These are phyloP conservation scores for Polypterus senegalus DNA, from an alignment of 2,113 vertebrate genomes.

Conservation along the genomic window DNA sequence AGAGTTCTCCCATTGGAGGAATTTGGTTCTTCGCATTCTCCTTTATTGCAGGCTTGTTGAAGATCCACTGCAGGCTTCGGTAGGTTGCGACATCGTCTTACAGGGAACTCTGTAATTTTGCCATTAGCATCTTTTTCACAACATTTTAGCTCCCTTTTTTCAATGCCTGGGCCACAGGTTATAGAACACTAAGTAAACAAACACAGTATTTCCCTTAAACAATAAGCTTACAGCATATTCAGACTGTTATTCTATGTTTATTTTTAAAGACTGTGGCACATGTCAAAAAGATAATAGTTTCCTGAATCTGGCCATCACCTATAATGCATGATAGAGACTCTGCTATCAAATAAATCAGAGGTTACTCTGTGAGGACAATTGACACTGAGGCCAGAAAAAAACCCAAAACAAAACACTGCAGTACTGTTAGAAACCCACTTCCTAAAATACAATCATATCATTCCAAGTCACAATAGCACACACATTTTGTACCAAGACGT, in stretches of 20 bases:
- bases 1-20: constrained; percentile 25
- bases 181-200: constrained; percentile 63
- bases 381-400: no score
- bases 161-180: constrained; percentile 69
- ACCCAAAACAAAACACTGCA: no score
- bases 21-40: constrained; percentile 44
- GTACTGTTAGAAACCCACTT: no score
- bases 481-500: not conserved
- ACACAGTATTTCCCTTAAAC: not conserved
- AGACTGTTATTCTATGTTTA: no score
- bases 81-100: constrained; percentile 72
- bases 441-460: no score
- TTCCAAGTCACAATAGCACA: not conserved
- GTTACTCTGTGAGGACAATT: no score
- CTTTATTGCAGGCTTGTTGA: constrained; percentile 64
- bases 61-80: constrained; percentile 61
- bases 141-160: constrained; percentile 70
- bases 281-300: no score
- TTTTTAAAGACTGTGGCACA: no score
- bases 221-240: no score
- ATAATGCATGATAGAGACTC: no score
- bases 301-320: no score
- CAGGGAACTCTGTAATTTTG: constrained; percentile 64
- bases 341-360: no score
- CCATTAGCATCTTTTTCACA: constrained; percentile 64